Base-by-base conservation (phyloP, 2,888 invertebrate genomes). In the Hypomecis punctinalis region DNA sequence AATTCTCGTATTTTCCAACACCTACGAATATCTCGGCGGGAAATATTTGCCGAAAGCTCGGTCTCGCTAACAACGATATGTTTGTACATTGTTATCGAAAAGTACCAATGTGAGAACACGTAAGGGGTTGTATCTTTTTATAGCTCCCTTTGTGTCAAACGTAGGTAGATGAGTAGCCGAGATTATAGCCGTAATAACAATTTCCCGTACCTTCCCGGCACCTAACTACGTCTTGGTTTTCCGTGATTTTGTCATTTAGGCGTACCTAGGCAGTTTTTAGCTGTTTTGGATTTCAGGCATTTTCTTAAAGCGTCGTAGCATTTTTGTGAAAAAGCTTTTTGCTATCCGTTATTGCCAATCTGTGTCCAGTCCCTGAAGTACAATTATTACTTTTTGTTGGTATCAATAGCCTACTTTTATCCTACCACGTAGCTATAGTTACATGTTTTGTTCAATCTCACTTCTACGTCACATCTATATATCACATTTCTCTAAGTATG, bases 1-100 rank as follows among this genome's bases (percentile, higher is more conserved):
- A 9, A 40, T 40, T 40, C n/a, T 42, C 52, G 40, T 40, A 52
- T 52, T 47, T 46, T 52, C 54, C 7, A 49, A 55, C 43, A 40
- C 48, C 13, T 42, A 52, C 48, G 55, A 43, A 64, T 60, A 47
- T 60, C 52, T 51, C 37, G 43, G 7, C 13, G 23, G 62, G 43
- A 42, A 61, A 65, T 68, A 65, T 69, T 71, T 71, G 53, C 53
- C 35, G 7, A 66, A 61, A 61, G 59, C 35, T 42, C 56, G 55
- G 33, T 48, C 52, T 57, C 49, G 58, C 49, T 48, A 46, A 58
- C 57, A 61, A 40, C 54, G 53, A 64, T 64, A 65, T 67, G 55
- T 69, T 69, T 69, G 61, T 61, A 53, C 45, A 36, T 60, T 53
- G 51, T 62, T 64, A 64, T 53, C 11, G 48, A 37, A 58, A 56